Evolutionary conservation across 2,888 invertebrate species (phyloP).

Genomic region (Drosophila monieri): DNA sequence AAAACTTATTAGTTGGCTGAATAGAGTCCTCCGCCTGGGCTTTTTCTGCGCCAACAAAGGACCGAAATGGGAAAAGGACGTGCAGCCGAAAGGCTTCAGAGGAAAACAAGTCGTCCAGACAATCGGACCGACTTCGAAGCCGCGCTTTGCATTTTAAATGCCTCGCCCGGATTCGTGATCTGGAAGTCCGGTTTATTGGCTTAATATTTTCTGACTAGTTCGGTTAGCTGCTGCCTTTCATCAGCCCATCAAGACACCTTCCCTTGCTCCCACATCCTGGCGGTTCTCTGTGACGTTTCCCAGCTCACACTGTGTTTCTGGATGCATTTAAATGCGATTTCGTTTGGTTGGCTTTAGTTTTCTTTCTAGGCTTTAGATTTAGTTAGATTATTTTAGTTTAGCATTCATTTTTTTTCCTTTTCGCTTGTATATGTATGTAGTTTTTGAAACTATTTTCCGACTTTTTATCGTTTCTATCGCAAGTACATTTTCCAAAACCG

Average conservation of each 20-base stretch:
- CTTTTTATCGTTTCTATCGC: constrained; percentile 69
- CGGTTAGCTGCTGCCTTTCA: constrained; percentile 11
- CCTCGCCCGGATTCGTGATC: background rate
- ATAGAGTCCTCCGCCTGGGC: constrained; percentile 22
- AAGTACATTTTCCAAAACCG: constrained; percentile 81
- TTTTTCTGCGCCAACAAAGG: constrained; percentile 15
- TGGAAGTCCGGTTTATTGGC: constrained; percentile 25
- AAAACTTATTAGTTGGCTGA: constrained; percentile 59
- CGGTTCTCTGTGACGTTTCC: constrained; percentile 17
- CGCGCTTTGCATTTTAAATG: constrained; percentile 13
- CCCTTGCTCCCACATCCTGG: background rate
- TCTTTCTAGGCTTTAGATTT: constrained; percentile 26
- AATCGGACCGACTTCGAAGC: constrained; percentile 1
- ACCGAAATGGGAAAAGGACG: constrained; percentile 27
- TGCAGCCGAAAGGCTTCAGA: background rate
- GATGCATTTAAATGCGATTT: constrained; percentile 59
- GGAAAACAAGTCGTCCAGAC: background rate
- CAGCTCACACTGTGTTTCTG: constrained; percentile 20
- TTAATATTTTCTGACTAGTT: constrained; percentile 10
- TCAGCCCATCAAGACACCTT: constrained; percentile 18
- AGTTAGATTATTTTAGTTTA: constrained; percentile 55
- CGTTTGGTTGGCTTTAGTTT: constrained; percentile 33
- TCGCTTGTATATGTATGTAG: constrained; percentile 54
- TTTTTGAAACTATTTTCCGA: constrained; percentile 69
- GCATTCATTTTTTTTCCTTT: constrained; percentile 43